Evolutionary conservation across 2,888 invertebrate species (phyloP).

Genomic region (Amiota communis): DNA sequence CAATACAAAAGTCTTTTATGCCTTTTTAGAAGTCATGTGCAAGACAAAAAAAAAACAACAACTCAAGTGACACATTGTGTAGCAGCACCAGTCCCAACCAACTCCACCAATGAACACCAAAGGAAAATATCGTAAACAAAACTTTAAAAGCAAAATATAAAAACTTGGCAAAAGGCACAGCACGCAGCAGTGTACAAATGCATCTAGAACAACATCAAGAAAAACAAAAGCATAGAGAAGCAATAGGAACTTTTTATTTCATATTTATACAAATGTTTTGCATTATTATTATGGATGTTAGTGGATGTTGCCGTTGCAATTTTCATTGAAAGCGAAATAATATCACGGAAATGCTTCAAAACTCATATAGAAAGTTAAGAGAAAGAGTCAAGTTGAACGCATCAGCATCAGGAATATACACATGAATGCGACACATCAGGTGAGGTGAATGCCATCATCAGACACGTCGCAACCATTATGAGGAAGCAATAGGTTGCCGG

Average conservation of each 20-base stretch:
- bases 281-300: conserved; percentile 5
- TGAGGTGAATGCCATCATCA: conserved; percentile 62
- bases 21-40: conserved; percentile 40
- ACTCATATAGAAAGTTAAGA: neutral
- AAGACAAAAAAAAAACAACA: conserved; percentile 63
- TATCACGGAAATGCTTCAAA: conserved; percentile 13
- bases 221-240: neutral
- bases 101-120: conserved; percentile 22
- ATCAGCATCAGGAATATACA: too few relatives aligned
- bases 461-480: conserved; percentile 50
- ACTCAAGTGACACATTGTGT: conserved; percentile 65
- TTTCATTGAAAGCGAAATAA: conserved; percentile 28
- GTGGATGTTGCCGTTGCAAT: conserved; percentile 14
- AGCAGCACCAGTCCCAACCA: conserved; percentile 37
- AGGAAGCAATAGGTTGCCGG: conserved; percentile 26
- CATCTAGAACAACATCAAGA: neutral
- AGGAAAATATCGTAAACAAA: conserved; percentile 24
- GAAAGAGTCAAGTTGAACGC: too few relatives aligned
- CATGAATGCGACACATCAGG: conserved; percentile 46
- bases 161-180: conserved; percentile 19
- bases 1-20: conserved; percentile 43
- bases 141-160: conserved; percentile 14
- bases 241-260: conserved; percentile 39
- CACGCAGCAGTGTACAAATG: neutral
- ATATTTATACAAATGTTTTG: conserved; percentile 51